Percentiles rank a stretch among this genome's conserved stretches.
Conservation (phyloP, 2,888 invertebrate species). For the Philopedon plagiatum region DNA sequence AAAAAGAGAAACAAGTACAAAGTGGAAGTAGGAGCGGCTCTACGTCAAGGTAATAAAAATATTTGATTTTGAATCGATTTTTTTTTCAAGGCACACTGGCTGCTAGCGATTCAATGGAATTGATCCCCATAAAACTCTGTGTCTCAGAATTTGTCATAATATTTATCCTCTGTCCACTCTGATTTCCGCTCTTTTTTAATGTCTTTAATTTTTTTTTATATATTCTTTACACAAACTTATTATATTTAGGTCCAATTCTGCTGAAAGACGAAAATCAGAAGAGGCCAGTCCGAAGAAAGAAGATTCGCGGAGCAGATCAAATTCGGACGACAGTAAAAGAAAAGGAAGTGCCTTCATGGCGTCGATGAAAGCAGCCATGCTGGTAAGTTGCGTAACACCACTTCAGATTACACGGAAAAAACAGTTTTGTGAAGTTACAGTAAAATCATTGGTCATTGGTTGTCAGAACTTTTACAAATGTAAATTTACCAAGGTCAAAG, state of each 20-base stretch:
- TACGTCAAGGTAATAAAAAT: slow-evolving; percentile 58
- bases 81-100: no score
- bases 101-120: no score
- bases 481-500: no score
- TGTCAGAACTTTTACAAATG: no score
- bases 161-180: no score
- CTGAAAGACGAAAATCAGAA: slow-evolving; percentile 65
- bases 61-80: neutral
- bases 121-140: no score
- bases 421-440: no score
- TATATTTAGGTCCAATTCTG: slow-evolving; percentile 61
- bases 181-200: no score
- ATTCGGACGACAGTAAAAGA: slow-evolving; percentile 80
- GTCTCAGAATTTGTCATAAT: no score
- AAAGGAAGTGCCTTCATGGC: slow-evolving; percentile 82
- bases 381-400: slow-evolving; percentile 73
- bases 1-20: slow-evolving; percentile 61
- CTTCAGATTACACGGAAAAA: no score
- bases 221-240: neutral
- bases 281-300: slow-evolving; percentile 71
- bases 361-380: slow-evolving; percentile 87
- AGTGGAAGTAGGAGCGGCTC: slow-evolving; percentile 68
- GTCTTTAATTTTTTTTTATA: neutral
- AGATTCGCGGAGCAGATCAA: slow-evolving; percentile 72
- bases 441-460: no score